These are phyloP conservation scores for Volucella inflata DNA, from an alignment of 2,888 invertebrate species.

Conservation along the genomic window DNA sequence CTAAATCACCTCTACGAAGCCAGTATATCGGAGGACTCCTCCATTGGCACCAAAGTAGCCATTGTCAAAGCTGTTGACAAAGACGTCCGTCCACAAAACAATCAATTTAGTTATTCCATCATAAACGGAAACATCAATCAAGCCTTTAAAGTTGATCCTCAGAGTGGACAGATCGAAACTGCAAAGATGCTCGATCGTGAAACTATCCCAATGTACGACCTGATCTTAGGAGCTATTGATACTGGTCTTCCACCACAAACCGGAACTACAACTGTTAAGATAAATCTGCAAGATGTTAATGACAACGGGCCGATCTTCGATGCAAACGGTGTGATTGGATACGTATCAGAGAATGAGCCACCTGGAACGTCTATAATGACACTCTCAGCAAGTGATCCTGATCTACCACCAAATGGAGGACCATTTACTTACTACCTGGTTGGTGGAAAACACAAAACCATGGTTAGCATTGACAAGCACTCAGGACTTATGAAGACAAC, in stretches of 20 bases:
- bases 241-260: conserved; percentile 95
- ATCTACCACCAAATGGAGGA: conserved; percentile 94
- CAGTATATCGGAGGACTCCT: conserved; percentile 91
- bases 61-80: conserved; percentile 94
- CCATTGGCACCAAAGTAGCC: conserved; percentile 89
- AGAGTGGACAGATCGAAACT: conserved; percentile 92
- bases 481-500: conserved; percentile 92
- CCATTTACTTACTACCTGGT: conserved; percentile 93
- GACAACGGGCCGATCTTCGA: conserved; percentile 96
- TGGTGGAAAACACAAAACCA: conserved; percentile 90
- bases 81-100: conserved; percentile 95
- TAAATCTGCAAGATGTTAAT: conserved; percentile 93
- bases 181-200: conserved; percentile 92
- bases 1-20: conserved; percentile 91
- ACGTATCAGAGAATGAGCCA: conserved; percentile 94
- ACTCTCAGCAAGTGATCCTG: conserved; percentile 94
- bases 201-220: conserved; percentile 88
- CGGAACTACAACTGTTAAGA: conserved; percentile 93
- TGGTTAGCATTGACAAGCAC: conserved; percentile 90
- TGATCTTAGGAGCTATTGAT: conserved; percentile 94
- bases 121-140: conserved; percentile 92
- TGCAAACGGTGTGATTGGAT: conserved; percentile 88
- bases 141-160: conserved; percentile 94
- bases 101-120: conserved; percentile 95
- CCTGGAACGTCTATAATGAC: conserved; percentile 92